Evolutionary conservation across 2,888 invertebrate genomes (phyloP).

Genomic region (Eumacrocentrus americanus): DNA sequence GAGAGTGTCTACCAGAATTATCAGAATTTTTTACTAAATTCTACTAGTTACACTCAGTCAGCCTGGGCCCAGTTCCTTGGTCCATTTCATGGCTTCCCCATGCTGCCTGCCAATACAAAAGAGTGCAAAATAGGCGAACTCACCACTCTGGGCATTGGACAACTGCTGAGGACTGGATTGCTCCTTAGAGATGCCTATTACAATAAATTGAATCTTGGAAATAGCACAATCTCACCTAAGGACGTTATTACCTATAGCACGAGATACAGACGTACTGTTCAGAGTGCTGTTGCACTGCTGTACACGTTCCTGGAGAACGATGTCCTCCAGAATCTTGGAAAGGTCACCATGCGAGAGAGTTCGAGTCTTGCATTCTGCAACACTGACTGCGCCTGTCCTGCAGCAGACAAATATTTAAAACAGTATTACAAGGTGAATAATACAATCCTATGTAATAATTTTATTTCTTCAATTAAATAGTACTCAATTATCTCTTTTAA

Average conservation of each 20-base stretch:
- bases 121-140: slow-evolving; percentile 86
- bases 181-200: slow-evolving; percentile 69
- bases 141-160: slow-evolving; percentile 81
- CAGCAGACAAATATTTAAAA: slow-evolving; percentile 68
- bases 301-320: slow-evolving; percentile 75
- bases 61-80: slow-evolving; percentile 78
- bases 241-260: slow-evolving; percentile 80
- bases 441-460: too few relatives aligned
- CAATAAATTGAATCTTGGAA: slow-evolving; percentile 60
- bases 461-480: too few relatives aligned
- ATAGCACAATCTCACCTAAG: slow-evolving; percentile 61
- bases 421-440: slow-evolving; percentile 61
- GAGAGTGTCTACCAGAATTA: slow-evolving; percentile 51
- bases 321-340: slow-evolving; percentile 64
- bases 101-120: slow-evolving; percentile 71
- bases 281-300: slow-evolving; percentile 83
- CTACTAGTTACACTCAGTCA: slow-evolving; percentile 49
- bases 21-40: slow-evolving; percentile 51
- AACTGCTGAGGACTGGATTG: slow-evolving; percentile 80
- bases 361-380: slow-evolving; percentile 87
- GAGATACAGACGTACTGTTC: slow-evolving; percentile 86
- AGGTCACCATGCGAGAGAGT: slow-evolving; percentile 74
- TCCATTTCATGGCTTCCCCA: slow-evolving; percentile 84
- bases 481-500: too few relatives aligned
- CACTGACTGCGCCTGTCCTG: slow-evolving; percentile 81